Evolutionary conservation across 2,888 invertebrate genomes (phyloP).

Genomic region (Campoletis raptor): DNA sequence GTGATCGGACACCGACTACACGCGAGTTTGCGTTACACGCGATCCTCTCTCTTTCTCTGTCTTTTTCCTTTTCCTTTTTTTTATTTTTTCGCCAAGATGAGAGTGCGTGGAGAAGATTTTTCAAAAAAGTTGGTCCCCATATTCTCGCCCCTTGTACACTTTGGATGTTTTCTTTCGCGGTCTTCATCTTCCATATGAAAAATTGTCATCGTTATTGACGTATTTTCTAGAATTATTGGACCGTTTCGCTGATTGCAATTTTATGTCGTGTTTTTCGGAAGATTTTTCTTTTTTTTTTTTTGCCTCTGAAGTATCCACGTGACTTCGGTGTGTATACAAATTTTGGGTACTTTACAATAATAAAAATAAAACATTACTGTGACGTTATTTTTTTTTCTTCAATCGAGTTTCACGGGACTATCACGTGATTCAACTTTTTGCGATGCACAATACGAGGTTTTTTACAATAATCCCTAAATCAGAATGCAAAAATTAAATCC

Average conservation of each 20-base stretch:
- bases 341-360: not conserved
- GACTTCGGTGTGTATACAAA: too few species aligned
- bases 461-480: not conserved
- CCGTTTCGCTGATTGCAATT: not conserved
- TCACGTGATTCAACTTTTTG: not conserved
- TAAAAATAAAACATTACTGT: not conserved
- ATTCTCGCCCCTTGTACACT: conserved; percentile 6
- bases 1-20: conserved; percentile 80
- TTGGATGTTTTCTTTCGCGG: not conserved
- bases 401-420: too few species aligned
- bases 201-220: not conserved
- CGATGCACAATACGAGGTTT: not conserved
- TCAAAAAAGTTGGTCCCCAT: not conserved
- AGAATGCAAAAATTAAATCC: not conserved
- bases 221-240: not conserved
- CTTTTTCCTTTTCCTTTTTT: conserved; percentile 23
- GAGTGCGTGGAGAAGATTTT: not conserved
- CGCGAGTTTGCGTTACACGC: conserved; percentile 70
- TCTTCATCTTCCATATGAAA: not conserved
- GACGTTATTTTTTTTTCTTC: too few species aligned
- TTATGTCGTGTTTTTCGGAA: not conserved
- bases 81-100: conserved; percentile 10
- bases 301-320: too few species aligned
- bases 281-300: too few species aligned
- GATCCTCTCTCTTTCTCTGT: conserved; percentile 50